Evolutionary conservation across 2,113 vertebrate genomes (phyloP), one percentile per base, ranked within the genome.

Genomic region (Plestiodon gilberti): DNA sequence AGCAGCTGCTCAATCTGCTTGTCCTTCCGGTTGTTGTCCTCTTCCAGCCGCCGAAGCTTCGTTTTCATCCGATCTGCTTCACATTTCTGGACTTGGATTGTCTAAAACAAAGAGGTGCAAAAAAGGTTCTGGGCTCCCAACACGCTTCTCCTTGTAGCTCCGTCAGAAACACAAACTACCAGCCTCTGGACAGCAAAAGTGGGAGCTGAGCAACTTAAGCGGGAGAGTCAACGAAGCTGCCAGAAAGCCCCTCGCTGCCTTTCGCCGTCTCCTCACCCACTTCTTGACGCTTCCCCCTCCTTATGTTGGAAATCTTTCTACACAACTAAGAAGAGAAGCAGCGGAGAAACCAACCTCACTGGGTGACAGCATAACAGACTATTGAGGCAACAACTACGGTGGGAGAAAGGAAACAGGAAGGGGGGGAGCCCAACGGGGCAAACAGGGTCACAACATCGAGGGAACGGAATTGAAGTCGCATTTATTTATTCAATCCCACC

Each of bases 1-100:
- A 99, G 83, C 13, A 99, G 96, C 67, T 98, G 98, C 20, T 98
- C 98, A 33, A 99, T 98, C 90, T 98, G 98, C 85, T 96, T 98
- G 89, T 98, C 97, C 95, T 98, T 98, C 74, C 97, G 97, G 20
- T 28, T 96, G 11, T 97, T 98, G 5, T 99, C 98, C 86, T 98
- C 98, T 81, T 99, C 98, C 35, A 99, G 92, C 52, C 97, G 97
- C 33, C 98, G 97, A 0, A 99, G 96, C 89, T 97, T 98, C 0
- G 97, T 98, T 93, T 98, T 98, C 97, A 99, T 96, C 76, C 96
- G 89, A 71, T 97, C 96, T 30, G 96, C 96, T 28, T 99, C 98
- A 6, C 92, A 95, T 85, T 97, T 99, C 90, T 98, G 98, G 62
- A 94, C 90, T 38, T 98, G 98, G 30, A 99, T 92, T 35, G 90